phyloP scores from a whole-genome alignment of 2,888 invertebrate genomes.

The Calliopum simillimum region DNA sequence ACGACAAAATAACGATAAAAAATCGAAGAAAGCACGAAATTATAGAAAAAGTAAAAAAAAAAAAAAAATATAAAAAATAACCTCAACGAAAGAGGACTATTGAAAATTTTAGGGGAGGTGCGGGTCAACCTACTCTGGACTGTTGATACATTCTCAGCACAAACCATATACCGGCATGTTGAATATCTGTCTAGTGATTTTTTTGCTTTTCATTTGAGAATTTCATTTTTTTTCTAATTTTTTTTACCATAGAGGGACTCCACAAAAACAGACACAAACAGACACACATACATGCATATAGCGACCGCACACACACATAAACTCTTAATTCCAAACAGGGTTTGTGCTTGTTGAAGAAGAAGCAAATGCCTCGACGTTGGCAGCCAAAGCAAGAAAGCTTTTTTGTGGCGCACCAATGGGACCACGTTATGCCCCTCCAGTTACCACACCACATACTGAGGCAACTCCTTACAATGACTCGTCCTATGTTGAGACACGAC shows the following conservation, averaged over 20 bases:
- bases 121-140: not conserved
- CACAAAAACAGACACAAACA: constrained; percentile 17
- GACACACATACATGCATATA: constrained; percentile 21
- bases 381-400: constrained; percentile 64
- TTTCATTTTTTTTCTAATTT: constrained; percentile 22
- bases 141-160: not conserved
- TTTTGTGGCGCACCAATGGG: constrained; percentile 69
- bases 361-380: constrained; percentile 30
- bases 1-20: constrained; percentile 25
- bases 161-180: constrained; percentile 28
- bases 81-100: constrained; percentile 40
- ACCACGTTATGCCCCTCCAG: constrained; percentile 67
- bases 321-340: constrained; percentile 27
- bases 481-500: constrained; percentile 29
- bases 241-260: not conserved
- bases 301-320: constrained; percentile 1
- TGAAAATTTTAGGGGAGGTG: constrained; percentile 34
- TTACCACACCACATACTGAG: constrained; percentile 40
- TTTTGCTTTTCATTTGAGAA: constrained; percentile 3
- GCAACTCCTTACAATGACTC: constrained; percentile 25
- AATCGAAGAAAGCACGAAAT: constrained; percentile 31
- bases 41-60: constrained; percentile 39
- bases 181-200: constrained; percentile 31
- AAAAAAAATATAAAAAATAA: constrained; percentile 45
- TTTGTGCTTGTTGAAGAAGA: constrained; percentile 16